Conservation (phyloP, 2,888 invertebrate species). For the Melikaiella ostensackeni region DNA sequence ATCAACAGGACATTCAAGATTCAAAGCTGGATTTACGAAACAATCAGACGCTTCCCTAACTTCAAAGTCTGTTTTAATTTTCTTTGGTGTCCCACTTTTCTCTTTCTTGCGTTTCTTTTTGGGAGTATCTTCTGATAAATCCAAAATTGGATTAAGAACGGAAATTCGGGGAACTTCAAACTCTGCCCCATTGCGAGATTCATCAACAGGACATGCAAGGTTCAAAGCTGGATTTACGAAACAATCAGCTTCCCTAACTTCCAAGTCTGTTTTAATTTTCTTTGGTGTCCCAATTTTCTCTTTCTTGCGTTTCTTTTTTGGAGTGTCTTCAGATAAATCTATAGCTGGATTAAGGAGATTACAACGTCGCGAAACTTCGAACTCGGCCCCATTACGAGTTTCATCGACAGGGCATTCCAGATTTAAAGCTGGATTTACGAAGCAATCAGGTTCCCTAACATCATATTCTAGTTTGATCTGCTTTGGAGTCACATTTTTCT, state of each 20-base stretch:
- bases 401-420: constrained; percentile 44
- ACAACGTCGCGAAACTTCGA: constrained; percentile 6
- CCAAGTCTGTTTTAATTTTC: constrained; percentile 57
- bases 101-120: constrained; percentile 40
- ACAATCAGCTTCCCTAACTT: constrained; percentile 59
- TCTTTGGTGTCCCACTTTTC: background rate
- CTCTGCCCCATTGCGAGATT: constrained; percentile 25
- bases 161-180: constrained; percentile 11
- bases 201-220: constrained; percentile 44
- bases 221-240: constrained; percentile 47
- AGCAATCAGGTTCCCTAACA: constrained; percentile 17
- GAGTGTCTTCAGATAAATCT: constrained; percentile 68
- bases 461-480: constrained; percentile 57
- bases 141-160: constrained; percentile 69
- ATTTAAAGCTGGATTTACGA: constrained; percentile 50
- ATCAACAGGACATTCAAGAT: constrained; percentile 48
- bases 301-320: constrained; percentile 30
- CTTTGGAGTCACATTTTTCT: constrained; percentile 51
- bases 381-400: constrained; percentile 5
- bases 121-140: constrained; percentile 67
- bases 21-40: constrained; percentile 44
- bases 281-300: constrained; percentile 51
- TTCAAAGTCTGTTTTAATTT: background rate
- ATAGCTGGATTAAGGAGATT: constrained; percentile 70
- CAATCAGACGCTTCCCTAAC: background rate